phyloP scores from a whole-genome alignment of 2,113 vertebrate species.

The Pedetes capensis region DNA sequence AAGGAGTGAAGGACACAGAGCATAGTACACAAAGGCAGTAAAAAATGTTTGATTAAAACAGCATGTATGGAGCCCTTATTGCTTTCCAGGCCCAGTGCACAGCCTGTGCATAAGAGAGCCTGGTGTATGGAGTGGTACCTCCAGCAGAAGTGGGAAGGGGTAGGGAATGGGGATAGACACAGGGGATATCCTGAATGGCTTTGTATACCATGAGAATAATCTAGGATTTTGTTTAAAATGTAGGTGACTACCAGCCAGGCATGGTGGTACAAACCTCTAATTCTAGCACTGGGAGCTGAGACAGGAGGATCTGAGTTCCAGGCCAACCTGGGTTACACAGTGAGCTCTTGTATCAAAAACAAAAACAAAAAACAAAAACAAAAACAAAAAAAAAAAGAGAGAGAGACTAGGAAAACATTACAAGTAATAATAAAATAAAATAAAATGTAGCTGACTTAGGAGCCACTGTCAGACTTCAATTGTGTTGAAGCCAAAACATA shows the following conservation, averaged over 20 bases:
- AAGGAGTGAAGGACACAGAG: background rate
- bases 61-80: fast-evolving
- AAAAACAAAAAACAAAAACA: no score
- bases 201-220: background rate
- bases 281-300: no score
- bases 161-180: background rate
- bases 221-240: background rate
- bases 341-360: no score
- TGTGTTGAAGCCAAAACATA: background rate
- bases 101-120: fast-evolving
- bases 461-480: background rate
- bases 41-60: background rate
- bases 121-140: background rate
- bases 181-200: background rate
- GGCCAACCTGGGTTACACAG: no score
- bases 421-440: no score
- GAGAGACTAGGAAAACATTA: no score
- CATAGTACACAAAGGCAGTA: background rate
- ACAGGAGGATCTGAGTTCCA: no score
- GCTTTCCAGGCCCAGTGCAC: fast-evolving
- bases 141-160: background rate
- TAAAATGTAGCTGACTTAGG: background rate
- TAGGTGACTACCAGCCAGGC: no score
- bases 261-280: no score
- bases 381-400: no score